Conservation (phyloP, 2,888 invertebrate species). For the Polyommatus icarus region DNA sequence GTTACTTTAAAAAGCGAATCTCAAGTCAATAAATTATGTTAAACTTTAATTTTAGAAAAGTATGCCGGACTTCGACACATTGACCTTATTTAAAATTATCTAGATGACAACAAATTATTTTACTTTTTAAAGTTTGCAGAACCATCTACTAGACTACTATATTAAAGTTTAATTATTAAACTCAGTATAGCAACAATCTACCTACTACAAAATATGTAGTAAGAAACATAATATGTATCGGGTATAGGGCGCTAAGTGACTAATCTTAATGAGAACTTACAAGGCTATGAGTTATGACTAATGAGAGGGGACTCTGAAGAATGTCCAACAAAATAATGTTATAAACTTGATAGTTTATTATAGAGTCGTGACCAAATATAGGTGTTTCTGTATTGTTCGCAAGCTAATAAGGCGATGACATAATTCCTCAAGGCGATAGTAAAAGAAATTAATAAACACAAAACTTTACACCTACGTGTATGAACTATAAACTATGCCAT, state of each 20-base stretch:
- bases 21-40: too few relatives aligned
- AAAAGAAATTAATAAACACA: slow-evolving; percentile 39
- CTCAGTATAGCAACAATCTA: background rate
- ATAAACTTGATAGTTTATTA: background rate
- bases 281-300: slow-evolving; percentile 26
- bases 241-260: slow-evolving; percentile 8
- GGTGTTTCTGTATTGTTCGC: slow-evolving; percentile 47
- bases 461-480: slow-evolving; percentile 57
- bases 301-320: background rate
- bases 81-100: too few relatives aligned
- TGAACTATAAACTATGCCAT: background rate
- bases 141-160: background rate
- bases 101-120: background rate
- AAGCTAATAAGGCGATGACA: slow-evolving; percentile 55
- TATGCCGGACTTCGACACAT: too few relatives aligned
- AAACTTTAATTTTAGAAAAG: too few relatives aligned
- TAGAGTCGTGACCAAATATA: slow-evolving; percentile 50
- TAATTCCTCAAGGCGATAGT: slow-evolving; percentile 50
- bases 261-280: slow-evolving; percentile 22
- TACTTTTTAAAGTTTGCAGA: background rate
- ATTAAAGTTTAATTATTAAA: background rate
- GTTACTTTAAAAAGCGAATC: too few relatives aligned
- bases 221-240: background rate
- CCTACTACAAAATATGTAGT: background rate
- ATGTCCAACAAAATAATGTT: background rate